These are phyloP conservation scores for Leuciscus waleckii DNA, from an alignment of 2,797 vertebrate species.

Conservation along the genomic window DNA sequence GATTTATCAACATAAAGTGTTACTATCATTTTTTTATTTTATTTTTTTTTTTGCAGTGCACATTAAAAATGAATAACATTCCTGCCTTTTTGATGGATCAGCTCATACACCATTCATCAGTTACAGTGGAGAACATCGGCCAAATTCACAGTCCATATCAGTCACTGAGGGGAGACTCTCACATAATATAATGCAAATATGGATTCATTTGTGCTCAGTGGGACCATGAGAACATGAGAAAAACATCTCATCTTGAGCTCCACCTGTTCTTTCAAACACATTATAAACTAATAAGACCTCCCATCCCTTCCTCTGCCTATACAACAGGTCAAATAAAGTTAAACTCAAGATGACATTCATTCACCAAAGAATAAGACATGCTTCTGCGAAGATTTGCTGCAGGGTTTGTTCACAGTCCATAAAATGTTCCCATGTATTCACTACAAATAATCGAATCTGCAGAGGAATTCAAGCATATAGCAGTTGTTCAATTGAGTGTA, in stretches of 20 bases:
- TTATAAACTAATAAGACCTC: not conserved
- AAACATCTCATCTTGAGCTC: not conserved
- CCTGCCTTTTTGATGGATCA: not conserved
- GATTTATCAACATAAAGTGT: not conserved
- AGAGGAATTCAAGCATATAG: not conserved
- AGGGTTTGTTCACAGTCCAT: not conserved
- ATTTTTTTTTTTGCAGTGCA: not conserved
- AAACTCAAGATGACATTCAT: not conserved
- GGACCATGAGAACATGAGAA: not conserved
- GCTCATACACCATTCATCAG: not conserved
- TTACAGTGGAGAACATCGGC: not conserved
- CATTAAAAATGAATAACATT: not conserved
- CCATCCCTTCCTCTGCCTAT: not conserved
- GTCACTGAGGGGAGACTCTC: not conserved
- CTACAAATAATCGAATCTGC: not conserved
- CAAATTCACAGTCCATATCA: not conserved
- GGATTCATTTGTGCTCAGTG: not conserved
- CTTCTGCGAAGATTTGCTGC: not conserved
- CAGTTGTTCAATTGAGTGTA: not conserved
- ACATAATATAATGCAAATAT: conserved; percentile 4
- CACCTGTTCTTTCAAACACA: not conserved
- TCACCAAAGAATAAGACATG: not conserved
- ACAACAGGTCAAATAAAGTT: conserved; percentile 6
- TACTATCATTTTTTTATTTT: not conserved
- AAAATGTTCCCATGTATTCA: not conserved